Evolutionary conservation across 2,888 invertebrate genomes (phyloP).

Genomic region (Lampropteryx suffumata): DNA sequence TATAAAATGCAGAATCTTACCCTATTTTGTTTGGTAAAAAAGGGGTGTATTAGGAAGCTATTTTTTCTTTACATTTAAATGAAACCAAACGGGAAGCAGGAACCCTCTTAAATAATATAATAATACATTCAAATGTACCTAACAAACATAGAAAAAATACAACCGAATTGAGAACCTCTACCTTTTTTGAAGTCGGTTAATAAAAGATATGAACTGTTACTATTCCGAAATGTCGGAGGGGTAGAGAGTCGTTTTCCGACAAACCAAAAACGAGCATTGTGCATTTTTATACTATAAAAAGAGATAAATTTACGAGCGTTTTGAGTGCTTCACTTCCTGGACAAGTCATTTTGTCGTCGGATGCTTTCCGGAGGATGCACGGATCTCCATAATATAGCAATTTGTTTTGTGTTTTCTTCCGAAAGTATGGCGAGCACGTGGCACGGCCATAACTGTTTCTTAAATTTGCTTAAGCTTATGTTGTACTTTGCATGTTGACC

Average conservation of each 20-base stretch:
- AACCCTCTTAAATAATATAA: no score
- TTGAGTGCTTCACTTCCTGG: constrained; percentile 71
- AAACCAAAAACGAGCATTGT: constrained; percentile 21
- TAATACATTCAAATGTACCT: no score
- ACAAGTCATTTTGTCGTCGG: constrained; percentile 80
- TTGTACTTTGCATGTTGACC: background rate
- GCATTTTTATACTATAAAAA: constrained; percentile 35
- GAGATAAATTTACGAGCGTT: constrained; percentile 57
- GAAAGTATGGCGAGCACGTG: constrained; percentile 61
- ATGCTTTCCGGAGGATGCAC: constrained; percentile 68
- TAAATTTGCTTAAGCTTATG: constrained; percentile 19
- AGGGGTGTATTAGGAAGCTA: no score
- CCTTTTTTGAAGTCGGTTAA: no score
- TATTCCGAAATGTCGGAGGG: background rate
- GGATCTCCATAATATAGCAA: constrained; percentile 77
- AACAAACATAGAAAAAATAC: no score
- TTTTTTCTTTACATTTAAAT: no score
- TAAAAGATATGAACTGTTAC: background rate
- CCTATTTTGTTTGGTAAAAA: no score
- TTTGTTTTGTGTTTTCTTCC: constrained; percentile 60
- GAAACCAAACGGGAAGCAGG: no score
- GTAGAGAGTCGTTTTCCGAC: constrained; percentile 19
- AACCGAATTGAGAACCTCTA: no score
- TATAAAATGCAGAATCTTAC: no score
- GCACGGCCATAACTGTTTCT: constrained; percentile 38